These are phyloP conservation scores for Tenebrosternarchus preto DNA, from an alignment of 2,113 vertebrate species.

Conservation along the genomic window DNA sequence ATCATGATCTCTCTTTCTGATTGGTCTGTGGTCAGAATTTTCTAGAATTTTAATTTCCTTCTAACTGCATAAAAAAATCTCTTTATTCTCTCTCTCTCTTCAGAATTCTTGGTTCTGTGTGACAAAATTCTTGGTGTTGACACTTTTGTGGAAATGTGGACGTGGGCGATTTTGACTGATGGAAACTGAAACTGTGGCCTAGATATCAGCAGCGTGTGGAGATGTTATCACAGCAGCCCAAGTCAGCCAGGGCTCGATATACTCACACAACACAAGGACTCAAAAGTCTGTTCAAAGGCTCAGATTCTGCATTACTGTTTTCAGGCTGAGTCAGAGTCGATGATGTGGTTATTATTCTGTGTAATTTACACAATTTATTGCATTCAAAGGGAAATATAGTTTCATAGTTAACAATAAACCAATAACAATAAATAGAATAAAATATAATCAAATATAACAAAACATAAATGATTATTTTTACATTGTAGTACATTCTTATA, in stretches of 20 bases:
- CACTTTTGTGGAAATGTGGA: constrained; percentile 39
- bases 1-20: too few species aligned
- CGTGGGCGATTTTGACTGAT: constrained; percentile 35
- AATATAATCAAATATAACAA: too few species aligned
- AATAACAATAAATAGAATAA: too few species aligned
- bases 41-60: too few species aligned
- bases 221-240: constrained; percentile 1
- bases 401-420: too few species aligned
- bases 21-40: too few species aligned
- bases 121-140: neutral
- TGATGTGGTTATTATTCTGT: neutral
- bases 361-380: neutral
- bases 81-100: too few species aligned
- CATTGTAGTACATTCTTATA: too few species aligned
- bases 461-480: too few species aligned
- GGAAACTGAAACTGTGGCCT: constrained; percentile 46
- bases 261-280: constrained; percentile 12
- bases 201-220: constrained; percentile 42
- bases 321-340: neutral
- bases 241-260: neutral
- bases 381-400: too few species aligned
- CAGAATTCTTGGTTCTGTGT: too few species aligned
- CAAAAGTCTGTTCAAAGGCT: neutral
- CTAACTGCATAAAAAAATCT: too few species aligned
- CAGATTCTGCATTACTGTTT: neutral